Percentiles rank a stretch among this genome's conserved stretches.
Conservation (phyloP, 2,888 invertebrate genomes). For the Tribolium freemani region DNA sequence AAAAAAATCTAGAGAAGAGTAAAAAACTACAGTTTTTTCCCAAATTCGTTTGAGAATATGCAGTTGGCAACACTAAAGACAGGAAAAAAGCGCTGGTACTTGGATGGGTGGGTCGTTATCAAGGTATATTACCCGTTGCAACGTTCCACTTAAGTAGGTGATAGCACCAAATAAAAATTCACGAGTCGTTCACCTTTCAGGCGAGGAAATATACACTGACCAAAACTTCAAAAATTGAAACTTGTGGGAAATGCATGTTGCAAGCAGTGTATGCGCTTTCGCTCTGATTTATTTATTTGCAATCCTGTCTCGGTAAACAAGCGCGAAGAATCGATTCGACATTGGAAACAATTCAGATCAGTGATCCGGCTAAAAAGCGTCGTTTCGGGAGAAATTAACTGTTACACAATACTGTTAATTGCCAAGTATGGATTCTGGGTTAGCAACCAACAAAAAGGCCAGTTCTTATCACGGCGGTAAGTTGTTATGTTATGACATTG, state of each 20-base stretch:
- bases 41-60: too few species aligned
- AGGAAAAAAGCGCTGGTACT: neutral
- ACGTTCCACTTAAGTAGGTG: constrained; percentile 45
- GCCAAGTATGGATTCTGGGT: constrained; percentile 14
- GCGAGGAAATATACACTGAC: too few species aligned
- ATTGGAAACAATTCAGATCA: constrained; percentile 17
- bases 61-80: too few species aligned
- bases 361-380: constrained; percentile 12
- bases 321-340: constrained; percentile 28
- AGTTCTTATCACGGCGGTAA: neutral
- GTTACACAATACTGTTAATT: constrained; percentile 31
- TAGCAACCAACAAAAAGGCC: constrained; percentile 1
- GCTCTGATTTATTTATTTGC: constrained; percentile 36
- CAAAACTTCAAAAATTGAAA: too few species aligned
- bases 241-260: neutral
- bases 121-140: neutral
- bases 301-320: constrained; percentile 17
- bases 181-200: constrained; percentile 52
- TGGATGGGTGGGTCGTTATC: constrained; percentile 39
- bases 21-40: too few species aligned
- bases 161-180: constrained; percentile 49
- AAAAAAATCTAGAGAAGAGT: too few species aligned
- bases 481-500: neutral
- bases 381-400: constrained; percentile 20
- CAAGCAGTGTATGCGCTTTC: constrained; percentile 10